These are phyloP conservation scores for Folsomia manolachei DNA, from an alignment of 2,888 invertebrate genomes.

Conservation along the genomic window DNA sequence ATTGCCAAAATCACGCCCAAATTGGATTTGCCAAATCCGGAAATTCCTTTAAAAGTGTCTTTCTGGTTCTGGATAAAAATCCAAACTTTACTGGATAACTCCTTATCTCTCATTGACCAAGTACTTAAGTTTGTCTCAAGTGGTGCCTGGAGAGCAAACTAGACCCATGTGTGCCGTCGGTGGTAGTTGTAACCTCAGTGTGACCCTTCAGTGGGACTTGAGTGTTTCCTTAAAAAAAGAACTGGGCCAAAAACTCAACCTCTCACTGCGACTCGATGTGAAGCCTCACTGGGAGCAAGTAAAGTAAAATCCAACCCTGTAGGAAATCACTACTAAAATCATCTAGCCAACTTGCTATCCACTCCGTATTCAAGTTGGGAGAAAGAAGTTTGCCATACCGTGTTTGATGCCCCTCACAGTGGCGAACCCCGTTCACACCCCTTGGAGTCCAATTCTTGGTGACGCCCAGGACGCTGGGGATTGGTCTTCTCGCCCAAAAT, in stretches of 20 bases:
- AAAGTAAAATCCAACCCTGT: slow-evolving; percentile 25
- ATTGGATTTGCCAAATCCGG: neutral
- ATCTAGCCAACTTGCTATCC: neutral
- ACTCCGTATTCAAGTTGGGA: neutral
- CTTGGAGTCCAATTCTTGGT: slow-evolving; percentile 28
- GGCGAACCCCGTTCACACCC: slow-evolving; percentile 44
- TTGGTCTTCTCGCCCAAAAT: slow-evolving; percentile 33
- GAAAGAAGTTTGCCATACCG: slow-evolving; percentile 2
- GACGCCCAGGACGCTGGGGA: slow-evolving; percentile 23
- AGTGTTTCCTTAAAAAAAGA: slow-evolving; percentile 33
- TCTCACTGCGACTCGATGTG: slow-evolving; percentile 49
- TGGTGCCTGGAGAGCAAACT: slow-evolving; percentile 8
- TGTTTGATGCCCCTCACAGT: slow-evolving; percentile 35
- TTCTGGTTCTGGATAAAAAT: no score
- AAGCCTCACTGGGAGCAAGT: slow-evolving; percentile 47
- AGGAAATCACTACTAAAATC: slow-evolving; percentile 35
- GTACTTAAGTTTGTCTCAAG: slow-evolving; percentile 3
- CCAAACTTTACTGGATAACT: no score
- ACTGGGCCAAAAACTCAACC: slow-evolving; percentile 49
- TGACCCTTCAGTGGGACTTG: slow-evolving; percentile 48
- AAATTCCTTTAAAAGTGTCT: no score
- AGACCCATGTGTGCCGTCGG: slow-evolving; percentile 16
- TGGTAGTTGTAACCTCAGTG: slow-evolving; percentile 30
- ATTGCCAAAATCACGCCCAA: neutral
- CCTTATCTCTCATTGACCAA: neutral